Evolutionary conservation across 2,797 vertebrate genomes (phyloP), one percentile per base, ranked within the genome.

Genomic region (Coendou prehensilis): DNA sequence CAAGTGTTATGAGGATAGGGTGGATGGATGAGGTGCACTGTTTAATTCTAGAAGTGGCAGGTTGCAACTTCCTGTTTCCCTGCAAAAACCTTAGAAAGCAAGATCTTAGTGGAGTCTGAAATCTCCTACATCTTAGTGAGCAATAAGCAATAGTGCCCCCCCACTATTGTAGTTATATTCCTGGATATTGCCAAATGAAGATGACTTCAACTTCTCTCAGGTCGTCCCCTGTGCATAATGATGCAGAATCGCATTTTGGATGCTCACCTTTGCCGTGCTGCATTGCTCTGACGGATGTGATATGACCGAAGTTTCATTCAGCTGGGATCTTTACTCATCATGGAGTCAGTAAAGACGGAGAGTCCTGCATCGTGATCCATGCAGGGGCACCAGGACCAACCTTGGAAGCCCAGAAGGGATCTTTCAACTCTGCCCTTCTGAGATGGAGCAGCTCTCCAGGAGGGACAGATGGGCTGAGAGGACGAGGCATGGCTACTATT

Each of bases 291-390:
- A 28, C 26, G 47, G 26, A 13, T 8, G 3, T 15, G 69, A 47
- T 22, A 22, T 15, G 37, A 87, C 54, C 7, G 28, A 8, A 30
- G 33, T 54, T 57, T 7, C 15, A 8, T 30, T 56, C 11, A 8
- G 3, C 1, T 26, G 26, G 3, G 20, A 71, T 28, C 22, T 18
- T 6, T 14, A 10, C 7, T 26, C 37, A 69, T n/a, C 6, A 0
- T 41, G 2, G 30, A 37, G 50, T 69, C 64, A 4, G 33, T 37
- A 11, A 28, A 64, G 20, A 28, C 37, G 1, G 15, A 61, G 26
- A 47, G n/a, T 37, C 23, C 1, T 9, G n/a, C 0, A 0, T 18
- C 5, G 9, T 1, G 41, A 41, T 41, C 9, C 22, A 23, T 23
- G 71, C 2, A 41, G 10, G 11, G 20, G 9, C 6, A 37, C 67